Conservation (phyloP, 2,113 vertebrate species). For the Triplophysa rosa region DNA sequence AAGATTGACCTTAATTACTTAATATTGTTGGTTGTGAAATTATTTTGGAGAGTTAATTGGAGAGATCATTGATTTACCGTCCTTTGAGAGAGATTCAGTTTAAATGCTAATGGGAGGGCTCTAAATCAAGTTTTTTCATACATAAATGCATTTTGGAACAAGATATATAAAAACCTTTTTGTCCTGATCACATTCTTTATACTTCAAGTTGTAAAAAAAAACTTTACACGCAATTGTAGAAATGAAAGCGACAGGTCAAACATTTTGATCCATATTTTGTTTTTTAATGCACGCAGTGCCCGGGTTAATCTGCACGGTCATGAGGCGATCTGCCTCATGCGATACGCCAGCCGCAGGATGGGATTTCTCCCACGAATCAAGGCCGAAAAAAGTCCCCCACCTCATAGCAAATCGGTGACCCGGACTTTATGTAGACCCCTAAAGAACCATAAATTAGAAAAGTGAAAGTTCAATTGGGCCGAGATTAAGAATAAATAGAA, state of each 20-base stretch:
- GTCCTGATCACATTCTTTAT: background rate
- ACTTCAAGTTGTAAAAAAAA: background rate
- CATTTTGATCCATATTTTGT: constrained; percentile 34
- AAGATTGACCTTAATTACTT: background rate
- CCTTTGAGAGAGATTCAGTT: background rate
- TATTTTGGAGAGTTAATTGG: background rate
- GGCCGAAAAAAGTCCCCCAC: background rate
- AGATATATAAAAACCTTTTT: background rate
- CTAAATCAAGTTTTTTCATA: constrained; percentile 2
- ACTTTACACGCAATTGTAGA: background rate
- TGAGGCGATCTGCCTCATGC: no score
- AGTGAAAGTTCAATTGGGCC: constrained; percentile 87
- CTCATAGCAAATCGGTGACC: background rate
- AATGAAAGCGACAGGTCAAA: background rate
- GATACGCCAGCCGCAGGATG: constrained; percentile 34
- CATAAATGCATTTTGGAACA: background rate
- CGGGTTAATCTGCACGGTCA: constrained; percentile 41
- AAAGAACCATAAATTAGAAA: constrained; percentile 29
- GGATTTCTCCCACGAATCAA: background rate
- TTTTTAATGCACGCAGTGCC: constrained; percentile 31
- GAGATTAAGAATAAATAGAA: constrained; percentile 92
- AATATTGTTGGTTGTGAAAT: background rate
- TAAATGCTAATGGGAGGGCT: background rate
- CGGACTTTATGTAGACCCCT: constrained; percentile 9
- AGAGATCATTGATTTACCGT: background rate